These are phyloP conservation scores for Potorous gilbertii DNA, from an alignment of 2,797 vertebrate genomes.

Conservation along the genomic window DNA sequence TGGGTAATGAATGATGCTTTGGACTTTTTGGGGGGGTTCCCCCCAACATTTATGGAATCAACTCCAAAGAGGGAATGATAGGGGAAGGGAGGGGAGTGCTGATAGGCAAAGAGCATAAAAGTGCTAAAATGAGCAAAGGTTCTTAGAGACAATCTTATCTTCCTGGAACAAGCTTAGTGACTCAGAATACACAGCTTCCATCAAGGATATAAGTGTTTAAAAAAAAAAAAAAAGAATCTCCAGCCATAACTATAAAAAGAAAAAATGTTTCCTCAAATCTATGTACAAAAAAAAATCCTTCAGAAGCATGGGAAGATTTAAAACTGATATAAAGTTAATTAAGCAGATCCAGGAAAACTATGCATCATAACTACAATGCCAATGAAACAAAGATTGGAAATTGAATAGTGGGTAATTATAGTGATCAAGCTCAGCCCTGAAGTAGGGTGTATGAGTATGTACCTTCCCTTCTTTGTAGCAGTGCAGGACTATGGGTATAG, in stretches of 20 bases:
- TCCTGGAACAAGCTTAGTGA: neutral
- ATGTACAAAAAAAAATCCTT: constrained; percentile 54
- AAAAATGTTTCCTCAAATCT: constrained; percentile 52
- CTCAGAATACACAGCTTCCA: neutral
- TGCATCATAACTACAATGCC: neutral
- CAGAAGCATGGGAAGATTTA: neutral
- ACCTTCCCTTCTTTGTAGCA: neutral
- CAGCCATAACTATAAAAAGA: constrained; percentile 51
- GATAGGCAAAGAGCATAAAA: constrained; percentile 49
- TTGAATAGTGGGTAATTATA: neutral
- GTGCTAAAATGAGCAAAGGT: constrained; percentile 51
- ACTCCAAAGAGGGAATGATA: constrained; percentile 72
- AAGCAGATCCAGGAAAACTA: neutral
- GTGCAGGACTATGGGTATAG: neutral
- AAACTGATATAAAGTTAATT: neutral
- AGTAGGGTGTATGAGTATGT: neutral
- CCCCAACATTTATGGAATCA: constrained; percentile 62
- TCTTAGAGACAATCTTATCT: constrained; percentile 61
- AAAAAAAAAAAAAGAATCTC: neutral
- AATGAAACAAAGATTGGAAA: neutral
- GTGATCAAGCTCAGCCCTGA: neutral
- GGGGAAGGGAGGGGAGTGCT: constrained; percentile 54
- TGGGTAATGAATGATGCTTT: constrained; percentile 24
- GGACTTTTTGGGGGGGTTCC: constrained; percentile 2
- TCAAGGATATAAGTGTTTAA: neutral